phyloP scores from a whole-genome alignment of 2,888 invertebrate genomes.

The Asteroscopus sphinx region DNA sequence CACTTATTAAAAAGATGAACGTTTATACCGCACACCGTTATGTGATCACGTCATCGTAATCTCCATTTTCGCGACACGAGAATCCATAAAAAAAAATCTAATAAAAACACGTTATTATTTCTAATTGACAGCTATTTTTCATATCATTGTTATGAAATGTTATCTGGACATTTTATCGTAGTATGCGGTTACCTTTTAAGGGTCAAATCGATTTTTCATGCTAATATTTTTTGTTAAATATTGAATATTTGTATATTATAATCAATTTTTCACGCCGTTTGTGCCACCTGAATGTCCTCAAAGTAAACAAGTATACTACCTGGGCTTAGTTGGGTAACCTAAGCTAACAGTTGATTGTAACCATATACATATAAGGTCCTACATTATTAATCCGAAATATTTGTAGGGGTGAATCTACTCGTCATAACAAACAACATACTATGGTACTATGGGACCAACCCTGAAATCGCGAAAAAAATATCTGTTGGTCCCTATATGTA shows the following conservation, averaged over 20 bases:
- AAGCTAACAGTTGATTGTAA: too few relatives aligned
- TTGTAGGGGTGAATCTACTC: too few relatives aligned
- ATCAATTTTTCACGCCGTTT: conserved; percentile 29
- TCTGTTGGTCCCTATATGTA: too few relatives aligned
- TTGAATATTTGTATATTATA: conserved; percentile 16
- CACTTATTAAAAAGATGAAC: conserved; percentile 37
- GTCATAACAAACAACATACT: too few relatives aligned
- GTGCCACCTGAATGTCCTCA: conserved; percentile 21
- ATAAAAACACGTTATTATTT: conserved; percentile 28
- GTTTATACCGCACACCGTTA: conserved; percentile 53
- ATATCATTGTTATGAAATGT: conserved; percentile 35
- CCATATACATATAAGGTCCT: too few relatives aligned
- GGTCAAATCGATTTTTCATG: conserved; percentile 26
- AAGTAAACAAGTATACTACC: conserved; percentile 11
- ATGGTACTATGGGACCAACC: too few relatives aligned
- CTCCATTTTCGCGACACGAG: conserved; percentile 35
- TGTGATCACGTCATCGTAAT: conserved; percentile 37
- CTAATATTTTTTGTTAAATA: conserved; percentile 26
- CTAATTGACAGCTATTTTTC: conserved; percentile 43
- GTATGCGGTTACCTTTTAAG: conserved; percentile 26
- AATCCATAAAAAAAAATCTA: conserved; percentile 11
- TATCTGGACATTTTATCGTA: conserved; percentile 32
- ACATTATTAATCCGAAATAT: too few relatives aligned
- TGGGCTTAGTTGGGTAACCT: background rate
- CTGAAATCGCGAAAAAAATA: too few relatives aligned